A percentile compares a stretch with the other conserved stretches of the same genome.
Conservation (phyloP, 53 echinoderm and acorn worm species). For the Luidia sarsii region DNA sequence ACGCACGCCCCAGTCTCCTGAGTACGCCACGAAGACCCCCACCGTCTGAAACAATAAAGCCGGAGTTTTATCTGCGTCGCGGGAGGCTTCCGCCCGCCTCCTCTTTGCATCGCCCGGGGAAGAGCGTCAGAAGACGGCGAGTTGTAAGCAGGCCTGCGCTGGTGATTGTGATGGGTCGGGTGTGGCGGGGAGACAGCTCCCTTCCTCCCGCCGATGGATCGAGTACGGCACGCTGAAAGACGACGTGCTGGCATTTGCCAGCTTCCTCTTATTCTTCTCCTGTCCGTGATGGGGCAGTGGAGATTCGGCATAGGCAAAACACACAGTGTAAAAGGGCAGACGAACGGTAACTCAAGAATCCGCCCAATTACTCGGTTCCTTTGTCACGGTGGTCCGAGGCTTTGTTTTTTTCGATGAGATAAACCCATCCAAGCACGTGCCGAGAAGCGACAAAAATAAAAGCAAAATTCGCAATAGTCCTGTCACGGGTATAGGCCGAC, state of each 20-base stretch:
- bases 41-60: neutral
- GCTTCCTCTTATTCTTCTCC: neutral
- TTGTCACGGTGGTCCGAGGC: too few species aligned
- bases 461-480: too few species aligned
- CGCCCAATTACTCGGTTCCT: too few species aligned
- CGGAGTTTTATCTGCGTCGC: slow-evolving; percentile 1
- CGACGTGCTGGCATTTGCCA: slow-evolving; percentile 21
- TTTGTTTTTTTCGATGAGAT: too few species aligned
- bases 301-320: too few species aligned
- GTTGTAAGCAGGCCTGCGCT: slow-evolving; percentile 49
- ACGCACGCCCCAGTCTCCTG: neutral
- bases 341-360: too few species aligned
- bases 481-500: too few species aligned
- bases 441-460: too few species aligned
- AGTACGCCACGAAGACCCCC: neutral
- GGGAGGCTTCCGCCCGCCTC: slow-evolving; percentile 27
- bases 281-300: neutral
- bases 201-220: slow-evolving; percentile 45
- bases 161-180: slow-evolving; percentile 50
- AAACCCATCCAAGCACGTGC: too few species aligned
- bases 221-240: slow-evolving; percentile 39
- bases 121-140: slow-evolving; percentile 30
- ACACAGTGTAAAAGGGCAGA: too few species aligned
- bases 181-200: slow-evolving; percentile 43
- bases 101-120: slow-evolving; percentile 12